phyloP scores from a whole-genome alignment of 2,888 invertebrate genomes.

The Ennomos quercinarius region DNA sequence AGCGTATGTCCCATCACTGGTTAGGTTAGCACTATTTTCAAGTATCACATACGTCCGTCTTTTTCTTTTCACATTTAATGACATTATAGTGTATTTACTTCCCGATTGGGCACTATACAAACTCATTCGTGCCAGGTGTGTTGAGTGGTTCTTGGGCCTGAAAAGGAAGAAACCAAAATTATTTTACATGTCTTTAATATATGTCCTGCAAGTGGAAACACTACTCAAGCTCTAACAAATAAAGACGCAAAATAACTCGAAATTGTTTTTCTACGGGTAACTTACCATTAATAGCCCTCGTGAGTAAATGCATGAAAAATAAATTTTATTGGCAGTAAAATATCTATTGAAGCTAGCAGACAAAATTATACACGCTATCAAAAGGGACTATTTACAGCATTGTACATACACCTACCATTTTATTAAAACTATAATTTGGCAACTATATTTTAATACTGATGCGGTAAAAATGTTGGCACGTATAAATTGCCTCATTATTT shows the following conservation, averaged over 20 bases:
- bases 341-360: conserved; percentile 62
- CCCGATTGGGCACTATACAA: conserved; percentile 87
- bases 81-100: conserved; percentile 80
- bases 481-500: conserved; percentile 71
- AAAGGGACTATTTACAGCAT: too few relatives aligned
- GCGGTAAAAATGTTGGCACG: conserved; percentile 86
- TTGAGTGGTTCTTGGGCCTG: conserved; percentile 94
- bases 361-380: conserved; percentile 47
- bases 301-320: conserved; percentile 81
- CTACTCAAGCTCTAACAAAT: conserved; percentile 39
- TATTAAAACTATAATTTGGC: conserved; percentile 73
- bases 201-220: conserved; percentile 11
- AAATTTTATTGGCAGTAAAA: conserved; percentile 70
- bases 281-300: conserved; percentile 79
- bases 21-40: conserved; percentile 74
- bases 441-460: conserved; percentile 83
- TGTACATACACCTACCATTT: conserved; percentile 57
- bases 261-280: conserved; percentile 47
- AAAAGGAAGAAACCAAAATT: conserved; percentile 64
- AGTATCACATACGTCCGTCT: conserved; percentile 80
- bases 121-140: conserved; percentile 91
- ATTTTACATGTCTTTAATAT: conserved; percentile 28
- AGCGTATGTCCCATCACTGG: conserved; percentile 75
- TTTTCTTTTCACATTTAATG: conserved; percentile 82
- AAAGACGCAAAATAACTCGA: conserved; percentile 31